Evolutionary conservation across 2,888 invertebrate species (phyloP).

Genomic region (Ophion costatus): DNA sequence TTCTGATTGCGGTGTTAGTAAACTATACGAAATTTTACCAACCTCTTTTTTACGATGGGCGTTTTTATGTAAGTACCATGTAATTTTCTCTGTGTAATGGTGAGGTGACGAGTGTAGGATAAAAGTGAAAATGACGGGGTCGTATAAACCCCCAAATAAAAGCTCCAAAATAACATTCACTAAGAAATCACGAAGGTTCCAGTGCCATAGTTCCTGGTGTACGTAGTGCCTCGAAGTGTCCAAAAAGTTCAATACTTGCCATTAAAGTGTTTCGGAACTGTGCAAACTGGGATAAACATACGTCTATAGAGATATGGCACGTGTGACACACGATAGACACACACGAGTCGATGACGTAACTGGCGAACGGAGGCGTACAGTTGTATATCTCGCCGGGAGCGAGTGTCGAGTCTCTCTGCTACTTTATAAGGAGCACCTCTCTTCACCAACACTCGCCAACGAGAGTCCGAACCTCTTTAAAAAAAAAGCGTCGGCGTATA

Average conservation of each 20-base stretch:
- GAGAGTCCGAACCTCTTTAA: conserved; percentile 45
- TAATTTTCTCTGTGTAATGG: no score
- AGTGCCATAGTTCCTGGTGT: no score
- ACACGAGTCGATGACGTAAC: conserved; percentile 78
- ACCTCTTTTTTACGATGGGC: no score
- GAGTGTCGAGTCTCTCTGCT: conserved; percentile 68
- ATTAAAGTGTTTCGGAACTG: background rate
- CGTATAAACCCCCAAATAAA: no score
- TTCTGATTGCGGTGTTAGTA: no score
- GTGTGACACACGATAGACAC: conserved; percentile 62
- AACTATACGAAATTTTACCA: no score
- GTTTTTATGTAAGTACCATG: no score
- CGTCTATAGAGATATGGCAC: conserved; percentile 31
- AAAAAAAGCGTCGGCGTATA: conserved; percentile 52
- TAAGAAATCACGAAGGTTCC: no score
- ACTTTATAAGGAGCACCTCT: conserved; percentile 81
- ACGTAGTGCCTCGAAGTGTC: no score
- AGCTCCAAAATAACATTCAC: no score
- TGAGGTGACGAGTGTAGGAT: no score
- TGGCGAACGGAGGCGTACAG: conserved; percentile 76
- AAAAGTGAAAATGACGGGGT: no score
- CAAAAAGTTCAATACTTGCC: background rate
- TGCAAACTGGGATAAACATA: conserved; percentile 33
- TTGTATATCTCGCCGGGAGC: conserved; percentile 70
- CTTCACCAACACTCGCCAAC: conserved; percentile 71